Percentiles rank a stretch among this genome's conserved stretches.
Conservation (phyloP, 2,797 vertebrate genomes). For the Numenius phaeopus region DNA sequence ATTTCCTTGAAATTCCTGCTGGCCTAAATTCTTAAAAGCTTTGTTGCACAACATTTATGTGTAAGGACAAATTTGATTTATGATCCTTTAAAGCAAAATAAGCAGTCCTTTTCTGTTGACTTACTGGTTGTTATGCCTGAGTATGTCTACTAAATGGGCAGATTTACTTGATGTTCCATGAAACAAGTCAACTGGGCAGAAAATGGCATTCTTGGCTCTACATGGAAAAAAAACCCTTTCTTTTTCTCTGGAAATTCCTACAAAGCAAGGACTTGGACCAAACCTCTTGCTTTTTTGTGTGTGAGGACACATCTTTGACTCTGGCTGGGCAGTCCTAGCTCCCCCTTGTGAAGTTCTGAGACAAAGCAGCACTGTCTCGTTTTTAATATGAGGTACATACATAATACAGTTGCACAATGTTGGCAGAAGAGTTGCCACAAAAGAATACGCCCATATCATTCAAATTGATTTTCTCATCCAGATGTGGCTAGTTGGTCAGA, state of each 20-base stretch:
- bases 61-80: neutral
- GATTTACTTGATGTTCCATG: neutral
- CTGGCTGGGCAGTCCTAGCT: neutral
- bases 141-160: neutral
- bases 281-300: neutral
- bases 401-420: accelerated
- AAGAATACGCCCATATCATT: neutral
- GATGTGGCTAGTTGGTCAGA: neutral
- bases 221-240: accelerated
- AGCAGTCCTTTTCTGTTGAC: neutral
- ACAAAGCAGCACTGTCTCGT: neutral
- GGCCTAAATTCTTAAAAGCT: neutral
- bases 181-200: conserved; percentile 21
- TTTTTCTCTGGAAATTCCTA: neutral
- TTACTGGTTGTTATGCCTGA: neutral
- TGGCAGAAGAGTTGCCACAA: neutral
- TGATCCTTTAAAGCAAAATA: neutral
- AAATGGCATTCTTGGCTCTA: neutral
- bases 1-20: conserved; percentile 10
- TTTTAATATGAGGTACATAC: neutral
- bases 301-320: neutral
- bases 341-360: accelerated
- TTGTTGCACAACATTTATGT: neutral
- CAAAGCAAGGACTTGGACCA: neutral
- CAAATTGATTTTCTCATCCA: neutral